phyloP scores from a whole-genome alignment of 2,888 invertebrate species.

The Standfussiana lucernea region DNA sequence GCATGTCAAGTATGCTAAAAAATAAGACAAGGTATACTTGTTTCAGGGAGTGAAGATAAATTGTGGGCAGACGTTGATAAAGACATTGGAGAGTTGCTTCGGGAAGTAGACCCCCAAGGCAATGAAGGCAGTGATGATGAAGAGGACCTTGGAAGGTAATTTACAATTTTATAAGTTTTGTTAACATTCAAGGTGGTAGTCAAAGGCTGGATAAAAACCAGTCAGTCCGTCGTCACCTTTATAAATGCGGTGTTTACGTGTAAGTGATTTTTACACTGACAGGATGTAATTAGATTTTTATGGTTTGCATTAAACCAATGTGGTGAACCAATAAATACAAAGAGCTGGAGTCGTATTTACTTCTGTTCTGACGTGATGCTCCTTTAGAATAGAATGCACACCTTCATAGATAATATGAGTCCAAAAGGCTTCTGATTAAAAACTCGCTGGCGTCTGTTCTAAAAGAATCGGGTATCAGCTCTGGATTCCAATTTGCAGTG shows the following conservation, averaged over 20 bases:
- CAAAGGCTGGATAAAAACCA: not conserved
- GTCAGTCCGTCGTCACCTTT: too few relatives aligned
- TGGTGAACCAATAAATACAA: not conserved
- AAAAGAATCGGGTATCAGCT: too few relatives aligned
- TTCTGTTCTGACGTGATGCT: too few relatives aligned
- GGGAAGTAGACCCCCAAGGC: conserved; percentile 93
- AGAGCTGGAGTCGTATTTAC: not conserved
- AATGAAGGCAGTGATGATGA: conserved; percentile 94
- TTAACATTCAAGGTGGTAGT: not conserved
- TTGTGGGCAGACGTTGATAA: conserved; percentile 96
- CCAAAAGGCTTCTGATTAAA: too few relatives aligned
- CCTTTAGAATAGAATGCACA: too few relatives aligned
- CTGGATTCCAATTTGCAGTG: too few relatives aligned
- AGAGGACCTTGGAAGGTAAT: conserved; percentile 91
- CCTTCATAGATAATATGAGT: too few relatives aligned
- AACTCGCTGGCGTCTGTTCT: too few relatives aligned
- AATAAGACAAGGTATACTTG: not conserved
- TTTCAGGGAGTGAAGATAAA: conserved; percentile 92
- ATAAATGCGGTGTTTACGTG: not conserved
- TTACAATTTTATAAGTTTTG: not conserved
- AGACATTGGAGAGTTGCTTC: conserved; percentile 94
- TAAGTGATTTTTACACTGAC: not conserved
- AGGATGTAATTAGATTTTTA: not conserved
- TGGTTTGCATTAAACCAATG: not conserved
- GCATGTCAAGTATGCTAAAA: not conserved